Conservation (phyloP, 2,797 vertebrate species). For the Chaenodraco wilsoni region DNA sequence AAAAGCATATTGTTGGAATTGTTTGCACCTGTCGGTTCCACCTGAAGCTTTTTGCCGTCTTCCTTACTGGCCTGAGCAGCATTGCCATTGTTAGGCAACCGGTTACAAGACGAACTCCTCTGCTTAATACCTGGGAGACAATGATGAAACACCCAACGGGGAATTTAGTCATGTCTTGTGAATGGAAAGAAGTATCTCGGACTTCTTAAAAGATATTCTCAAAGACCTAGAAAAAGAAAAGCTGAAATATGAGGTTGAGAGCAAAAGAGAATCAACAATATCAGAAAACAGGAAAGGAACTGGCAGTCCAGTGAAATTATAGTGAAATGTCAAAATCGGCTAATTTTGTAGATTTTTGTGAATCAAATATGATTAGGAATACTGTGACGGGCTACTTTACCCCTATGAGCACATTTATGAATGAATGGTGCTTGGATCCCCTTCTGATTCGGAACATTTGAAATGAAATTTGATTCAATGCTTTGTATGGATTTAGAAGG, state of each 20-base stretch:
- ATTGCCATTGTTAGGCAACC: slow-evolving; percentile 90
- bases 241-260: slow-evolving; percentile 26
- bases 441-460: slow-evolving; percentile 19
- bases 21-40: slow-evolving; percentile 90
- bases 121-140: slow-evolving; percentile 88
- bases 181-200: slow-evolving; percentile 8
- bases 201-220: slow-evolving; percentile 22
- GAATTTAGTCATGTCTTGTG: slow-evolving; percentile 38
- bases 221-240: slow-evolving; percentile 46
- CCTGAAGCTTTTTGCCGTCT: slow-evolving; percentile 84
- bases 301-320: slow-evolving; percentile 51
- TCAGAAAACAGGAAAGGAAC: slow-evolving; percentile 2
- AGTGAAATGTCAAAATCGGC: slow-evolving; percentile 34
- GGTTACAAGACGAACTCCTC: slow-evolving; percentile 92
- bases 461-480: slow-evolving; percentile 10
- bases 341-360: slow-evolving; percentile 21
- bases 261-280: slow-evolving; percentile 6
- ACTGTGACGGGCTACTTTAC: not conserved
- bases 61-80: slow-evolving; percentile 86
- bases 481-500: slow-evolving; percentile 2
- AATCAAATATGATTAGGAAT: slow-evolving; percentile 24
- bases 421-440: slow-evolving; percentile 9
- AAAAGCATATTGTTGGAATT: slow-evolving; percentile 43
- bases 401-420: not conserved
- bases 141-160: slow-evolving; percentile 76